A percentile compares a stretch with the other conserved stretches of the same genome.
Conservation (phyloP, 2,113 vertebrate species). For the rat (Rattus norvegicus) region GRCr8 NC_086039.1:15466001-15466500, state of each 20-base stretch:
- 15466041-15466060: neutral
- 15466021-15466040: neutral
- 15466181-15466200: conserved; percentile 32
- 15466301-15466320: neutral
- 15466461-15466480: neutral
- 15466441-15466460: neutral
- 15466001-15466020: neutral
- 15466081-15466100: conserved; percentile 21
- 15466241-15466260: neutral
- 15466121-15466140: neutral
- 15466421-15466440: neutral
- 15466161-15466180: conserved; percentile 30
- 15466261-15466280: neutral
- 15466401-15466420: neutral
- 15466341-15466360: neutral
- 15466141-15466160: conserved; percentile 24
- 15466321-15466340: neutral
- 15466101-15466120: conserved; percentile 37
- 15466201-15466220: neutral
- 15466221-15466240: neutral
- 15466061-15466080: conserved; percentile 19
- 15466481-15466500: neutral
- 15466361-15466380: neutral
- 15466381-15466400: neutral
- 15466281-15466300: neutral